Evolutionary conservation across 2,113 vertebrate genomes (phyloP).

Genomic region (Chinchilla lanigera): DNA sequence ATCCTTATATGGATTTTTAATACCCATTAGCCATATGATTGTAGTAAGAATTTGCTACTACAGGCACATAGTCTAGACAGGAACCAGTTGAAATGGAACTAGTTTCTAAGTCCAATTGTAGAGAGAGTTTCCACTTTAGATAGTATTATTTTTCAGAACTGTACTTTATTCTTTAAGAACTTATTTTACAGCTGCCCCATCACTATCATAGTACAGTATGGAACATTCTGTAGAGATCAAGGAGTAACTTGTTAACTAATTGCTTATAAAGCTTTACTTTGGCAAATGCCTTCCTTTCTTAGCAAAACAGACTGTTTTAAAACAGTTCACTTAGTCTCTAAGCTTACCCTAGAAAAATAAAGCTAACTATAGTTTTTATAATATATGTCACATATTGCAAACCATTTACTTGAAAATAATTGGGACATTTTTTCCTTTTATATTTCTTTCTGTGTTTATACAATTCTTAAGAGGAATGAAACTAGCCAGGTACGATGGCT

Average conservation of each 20-base stretch:
- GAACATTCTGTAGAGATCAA: neutral
- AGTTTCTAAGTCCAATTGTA: neutral
- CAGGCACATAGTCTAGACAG: neutral
- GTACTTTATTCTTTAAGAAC: neutral
- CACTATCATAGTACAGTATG: neutral
- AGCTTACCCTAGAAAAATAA: neutral
- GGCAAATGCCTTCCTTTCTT: slow-evolving; percentile 2
- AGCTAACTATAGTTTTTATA: neutral
- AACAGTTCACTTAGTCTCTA: neutral
- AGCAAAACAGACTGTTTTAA: neutral
- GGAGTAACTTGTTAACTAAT: neutral
- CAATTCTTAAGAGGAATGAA: slow-evolving; percentile 5
- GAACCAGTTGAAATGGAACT: neutral
- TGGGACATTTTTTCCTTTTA: neutral
- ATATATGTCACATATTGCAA: neutral
- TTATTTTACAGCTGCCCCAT: neutral
- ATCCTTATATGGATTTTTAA: neutral
- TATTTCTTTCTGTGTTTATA: neutral
- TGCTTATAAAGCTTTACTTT: neutral
- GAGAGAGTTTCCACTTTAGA: neutral
- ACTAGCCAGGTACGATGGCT: neutral
- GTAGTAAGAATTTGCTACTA: neutral
- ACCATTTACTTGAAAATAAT: neutral
- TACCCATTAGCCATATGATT: neutral
- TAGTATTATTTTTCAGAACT: neutral